These are phyloP conservation scores for Tetanocera ferruginea DNA, from an alignment of 2,888 invertebrate species.

Conservation along the genomic window DNA sequence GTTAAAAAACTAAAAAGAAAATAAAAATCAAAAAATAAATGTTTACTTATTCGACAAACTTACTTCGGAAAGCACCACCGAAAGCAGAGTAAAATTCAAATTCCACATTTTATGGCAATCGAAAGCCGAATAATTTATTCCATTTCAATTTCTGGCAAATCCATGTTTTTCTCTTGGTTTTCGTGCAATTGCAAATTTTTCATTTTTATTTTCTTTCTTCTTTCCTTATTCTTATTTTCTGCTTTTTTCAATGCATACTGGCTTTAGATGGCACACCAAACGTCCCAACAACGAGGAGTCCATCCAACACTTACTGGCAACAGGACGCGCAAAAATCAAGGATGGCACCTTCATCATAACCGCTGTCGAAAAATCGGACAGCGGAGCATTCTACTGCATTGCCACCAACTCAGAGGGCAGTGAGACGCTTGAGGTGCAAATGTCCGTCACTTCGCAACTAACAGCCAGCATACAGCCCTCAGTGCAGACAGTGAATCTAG, in stretches of 20 bases:
- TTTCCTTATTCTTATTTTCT: conserved; percentile 39
- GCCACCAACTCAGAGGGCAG: conserved; percentile 73
- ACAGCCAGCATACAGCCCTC: conserved; percentile 83
- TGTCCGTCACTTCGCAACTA: conserved; percentile 77
- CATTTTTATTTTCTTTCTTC: conserved; percentile 52
- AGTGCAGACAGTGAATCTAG: conserved; percentile 82
- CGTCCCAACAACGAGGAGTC: conserved; percentile 71
- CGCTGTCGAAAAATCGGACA: conserved; percentile 71
- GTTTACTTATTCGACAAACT: neutral
- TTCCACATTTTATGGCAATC: conserved; percentile 17
- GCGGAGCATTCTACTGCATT: conserved; percentile 72
- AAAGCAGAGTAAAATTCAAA: neutral
- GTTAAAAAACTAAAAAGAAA: neutral
- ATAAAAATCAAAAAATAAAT: neutral
- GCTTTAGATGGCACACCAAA: conserved; percentile 71
- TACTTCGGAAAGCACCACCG: neutral
- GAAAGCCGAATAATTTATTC: conserved; percentile 32
- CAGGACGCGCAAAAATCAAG: conserved; percentile 70
- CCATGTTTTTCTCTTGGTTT: conserved; percentile 13
- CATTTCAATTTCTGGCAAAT: conserved; percentile 28
- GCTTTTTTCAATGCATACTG: conserved; percentile 29
- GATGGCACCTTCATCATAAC: conserved; percentile 73
- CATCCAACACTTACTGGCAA: conserved; percentile 69
- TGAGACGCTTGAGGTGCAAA: conserved; percentile 72
- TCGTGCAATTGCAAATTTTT: conserved; percentile 3